A percentile compares a stretch with the other conserved stretches of the same genome.
phyloP scores from a whole-genome alignment of 2,888 invertebrate genomes.

The Polydesmus complanatus region DNA sequence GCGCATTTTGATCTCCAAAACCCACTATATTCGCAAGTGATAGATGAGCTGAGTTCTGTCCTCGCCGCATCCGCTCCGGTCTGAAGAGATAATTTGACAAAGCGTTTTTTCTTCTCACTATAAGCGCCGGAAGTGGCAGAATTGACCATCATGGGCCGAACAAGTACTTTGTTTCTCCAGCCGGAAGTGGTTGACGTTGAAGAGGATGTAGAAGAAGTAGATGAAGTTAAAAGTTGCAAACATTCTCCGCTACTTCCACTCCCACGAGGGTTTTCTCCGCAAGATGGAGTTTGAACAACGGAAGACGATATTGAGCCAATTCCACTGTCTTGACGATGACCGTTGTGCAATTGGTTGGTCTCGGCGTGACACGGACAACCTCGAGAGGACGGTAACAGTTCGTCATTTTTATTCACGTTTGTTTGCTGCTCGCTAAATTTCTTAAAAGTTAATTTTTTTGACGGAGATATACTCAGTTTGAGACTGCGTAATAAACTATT shows the following conservation, averaged over 20 bases:
- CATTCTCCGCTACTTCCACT: background rate
- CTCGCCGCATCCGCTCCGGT: background rate
- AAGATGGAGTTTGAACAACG: conserved; percentile 10
- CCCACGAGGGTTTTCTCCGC: background rate
- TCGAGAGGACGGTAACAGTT: background rate
- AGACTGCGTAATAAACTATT: background rate
- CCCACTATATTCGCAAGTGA: background rate
- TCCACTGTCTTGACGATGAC: conserved; percentile 8
- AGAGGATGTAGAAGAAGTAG: background rate
- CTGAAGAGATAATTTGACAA: background rate
- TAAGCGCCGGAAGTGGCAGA: background rate
- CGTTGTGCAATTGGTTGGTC: background rate
- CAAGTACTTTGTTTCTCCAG: background rate
- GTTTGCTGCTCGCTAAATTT: background rate
- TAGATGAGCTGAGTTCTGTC: background rate
- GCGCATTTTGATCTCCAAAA: background rate
- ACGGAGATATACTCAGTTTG: background rate
- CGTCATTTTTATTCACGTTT: background rate
- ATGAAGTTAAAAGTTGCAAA: background rate
- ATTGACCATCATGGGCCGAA: background rate
- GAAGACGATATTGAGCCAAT: conserved; percentile 10
- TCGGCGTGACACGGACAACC: background rate
- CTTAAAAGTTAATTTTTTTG: background rate
- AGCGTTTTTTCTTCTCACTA: background rate
- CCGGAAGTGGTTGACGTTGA: background rate